Conservation (phyloP, 2,888 invertebrate species). For the Drosophila affinis region DNA sequence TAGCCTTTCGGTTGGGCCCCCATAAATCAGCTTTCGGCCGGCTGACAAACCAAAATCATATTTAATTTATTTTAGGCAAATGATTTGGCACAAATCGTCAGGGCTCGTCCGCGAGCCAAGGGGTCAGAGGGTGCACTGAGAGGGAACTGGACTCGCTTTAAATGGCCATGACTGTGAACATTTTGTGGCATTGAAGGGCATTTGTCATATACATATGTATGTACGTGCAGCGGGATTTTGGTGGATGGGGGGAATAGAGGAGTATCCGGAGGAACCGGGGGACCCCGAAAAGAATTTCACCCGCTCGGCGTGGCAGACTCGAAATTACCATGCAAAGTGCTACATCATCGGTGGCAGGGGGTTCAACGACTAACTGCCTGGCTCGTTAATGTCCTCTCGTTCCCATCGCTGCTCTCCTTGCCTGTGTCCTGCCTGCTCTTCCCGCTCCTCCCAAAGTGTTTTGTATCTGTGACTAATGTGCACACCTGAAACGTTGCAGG, state of each 20-base stretch:
- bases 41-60: conserved; percentile 52
- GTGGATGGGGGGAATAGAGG: conserved; percentile 2
- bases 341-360: conserved; percentile 53
- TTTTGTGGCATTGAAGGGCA: conserved; percentile 56
- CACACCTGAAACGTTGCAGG: conserved; percentile 75
- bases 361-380: conserved; percentile 69
- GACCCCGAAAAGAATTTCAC: conserved; percentile 23
- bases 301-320: conserved; percentile 1
- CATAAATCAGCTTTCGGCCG: conserved; percentile 52
- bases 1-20: conserved; percentile 32
- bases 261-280: conserved; percentile 20
- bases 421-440: conserved; percentile 32
- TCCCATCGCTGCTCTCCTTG: conserved; percentile 43
- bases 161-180: conserved; percentile 68
- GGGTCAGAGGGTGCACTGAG: conserved; percentile 32
- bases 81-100: conserved; percentile 57
- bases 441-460: conserved; percentile 39
- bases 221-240: conserved; percentile 20
- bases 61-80: conserved; percentile 59
- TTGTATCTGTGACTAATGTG: conserved; percentile 71
- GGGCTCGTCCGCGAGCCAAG: conserved; percentile 14
- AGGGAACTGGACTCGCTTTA: conserved; percentile 49
- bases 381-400: conserved; percentile 75
- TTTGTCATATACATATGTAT: conserved; percentile 57
- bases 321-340: conserved; percentile 72